Percentiles rank a stretch among this genome's conserved stretches.
Evolutionary conservation across 2,113 vertebrate species (phyloP).

Genomic region (Micronisus gabar): DNA sequence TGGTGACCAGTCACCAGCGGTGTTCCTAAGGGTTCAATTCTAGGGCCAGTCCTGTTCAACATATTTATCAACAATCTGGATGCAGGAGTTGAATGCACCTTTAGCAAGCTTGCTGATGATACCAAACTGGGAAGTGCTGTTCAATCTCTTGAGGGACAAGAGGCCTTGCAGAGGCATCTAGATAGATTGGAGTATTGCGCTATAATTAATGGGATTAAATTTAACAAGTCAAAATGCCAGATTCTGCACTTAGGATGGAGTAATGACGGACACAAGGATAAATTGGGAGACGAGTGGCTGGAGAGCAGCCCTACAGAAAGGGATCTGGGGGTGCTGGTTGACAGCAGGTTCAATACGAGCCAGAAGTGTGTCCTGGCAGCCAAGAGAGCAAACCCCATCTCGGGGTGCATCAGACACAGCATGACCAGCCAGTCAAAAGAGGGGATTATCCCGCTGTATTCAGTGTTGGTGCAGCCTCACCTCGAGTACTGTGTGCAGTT

Average conservation of each 20-base stretch:
- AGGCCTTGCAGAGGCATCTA: not conserved
- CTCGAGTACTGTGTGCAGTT: too few species aligned
- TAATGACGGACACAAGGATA: not conserved
- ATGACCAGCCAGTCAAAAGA: not conserved
- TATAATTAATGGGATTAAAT: not conserved
- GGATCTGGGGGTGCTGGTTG: not conserved
- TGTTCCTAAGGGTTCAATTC: not conserved
- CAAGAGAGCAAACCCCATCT: not conserved
- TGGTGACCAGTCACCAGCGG: fast-evolving
- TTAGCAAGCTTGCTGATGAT: not conserved
- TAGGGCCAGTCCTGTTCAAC: not conserved
- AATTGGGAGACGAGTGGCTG: not conserved
- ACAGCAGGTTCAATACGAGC: not conserved
- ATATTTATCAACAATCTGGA: not conserved
- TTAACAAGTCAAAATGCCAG: not conserved
- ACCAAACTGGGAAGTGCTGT: not conserved
- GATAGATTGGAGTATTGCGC: too few species aligned
- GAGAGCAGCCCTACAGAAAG: not conserved
- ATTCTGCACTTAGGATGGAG: not conserved
- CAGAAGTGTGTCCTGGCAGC: not conserved
- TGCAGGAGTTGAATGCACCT: not conserved
- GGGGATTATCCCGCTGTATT: too few species aligned
- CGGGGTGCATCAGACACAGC: not conserved
- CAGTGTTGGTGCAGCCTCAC: fast-evolving
- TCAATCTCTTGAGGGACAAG: not conserved